Conservation (phyloP, 2,888 invertebrate species). For the Lutraria lutraria region DNA sequence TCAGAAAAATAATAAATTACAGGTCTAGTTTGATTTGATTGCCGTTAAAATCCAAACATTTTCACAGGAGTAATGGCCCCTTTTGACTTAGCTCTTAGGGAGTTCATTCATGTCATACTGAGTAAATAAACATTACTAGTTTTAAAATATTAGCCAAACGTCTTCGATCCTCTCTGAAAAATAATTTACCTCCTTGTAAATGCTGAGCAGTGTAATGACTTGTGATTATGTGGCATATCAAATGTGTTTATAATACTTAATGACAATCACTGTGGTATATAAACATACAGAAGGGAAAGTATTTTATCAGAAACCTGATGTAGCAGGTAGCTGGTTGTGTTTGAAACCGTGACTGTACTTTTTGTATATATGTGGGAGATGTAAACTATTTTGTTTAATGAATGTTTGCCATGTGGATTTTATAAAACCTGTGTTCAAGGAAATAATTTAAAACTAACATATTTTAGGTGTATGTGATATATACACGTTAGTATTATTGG, state of each 20-base stretch:
- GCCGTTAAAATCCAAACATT: too few relatives aligned
- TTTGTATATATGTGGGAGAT: neutral
- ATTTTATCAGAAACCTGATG: neutral
- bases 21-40: too few relatives aligned
- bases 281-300: neutral
- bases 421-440: neutral
- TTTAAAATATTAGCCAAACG: neutral
- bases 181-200: neutral
- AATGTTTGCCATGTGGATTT: conserved; percentile 1
- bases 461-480: neutral
- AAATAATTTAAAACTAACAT: neutral
- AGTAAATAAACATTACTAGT: too few relatives aligned
- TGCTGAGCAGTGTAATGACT: neutral
- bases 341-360: neutral
- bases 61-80: too few relatives aligned
- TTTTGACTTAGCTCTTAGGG: too few relatives aligned
- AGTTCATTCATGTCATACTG: too few relatives aligned
- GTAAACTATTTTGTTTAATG: neutral
- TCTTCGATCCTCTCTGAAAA: neutral
- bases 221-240: conserved; percentile 14
- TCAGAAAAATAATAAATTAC: too few relatives aligned
- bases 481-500: neutral
- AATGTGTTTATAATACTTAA: conserved; percentile 3
- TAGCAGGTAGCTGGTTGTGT: neutral
- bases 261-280: neutral